phyloP scores from a whole-genome alignment of 2,888 invertebrate genomes.

The Oegoconia quadripuncta region DNA sequence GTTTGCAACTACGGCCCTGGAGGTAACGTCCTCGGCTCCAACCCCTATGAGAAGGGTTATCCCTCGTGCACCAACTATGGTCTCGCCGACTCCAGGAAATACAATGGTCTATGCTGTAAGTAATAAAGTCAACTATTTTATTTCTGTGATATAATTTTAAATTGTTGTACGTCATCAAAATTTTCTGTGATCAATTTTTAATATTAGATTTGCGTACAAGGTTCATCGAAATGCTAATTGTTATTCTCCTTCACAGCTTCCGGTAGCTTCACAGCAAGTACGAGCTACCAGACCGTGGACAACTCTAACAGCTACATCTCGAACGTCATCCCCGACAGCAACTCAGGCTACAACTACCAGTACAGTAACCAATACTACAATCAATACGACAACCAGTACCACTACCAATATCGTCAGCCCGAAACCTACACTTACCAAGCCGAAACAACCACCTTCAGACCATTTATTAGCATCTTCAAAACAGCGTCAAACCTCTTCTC shows the following conservation, averaged over 20 bases:
- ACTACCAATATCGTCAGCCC: constrained; percentile 54
- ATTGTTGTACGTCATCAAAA: too few species aligned
- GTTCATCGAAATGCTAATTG: constrained; percentile 1
- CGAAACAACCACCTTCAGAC: constrained; percentile 63
- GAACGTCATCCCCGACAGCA: constrained; percentile 77
- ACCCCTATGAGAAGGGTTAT: constrained; percentile 86
- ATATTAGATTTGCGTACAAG: neutral
- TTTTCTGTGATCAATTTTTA: neutral
- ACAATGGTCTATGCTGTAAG: constrained; percentile 89
- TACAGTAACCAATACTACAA: constrained; percentile 58
- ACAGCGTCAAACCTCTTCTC: constrained; percentile 63
- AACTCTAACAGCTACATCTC: constrained; percentile 73
- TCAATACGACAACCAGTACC: constrained; percentile 53
- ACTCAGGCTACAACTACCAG: constrained; percentile 65
- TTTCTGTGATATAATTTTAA: neutral
- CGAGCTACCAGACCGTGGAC: constrained; percentile 60
- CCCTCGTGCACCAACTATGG: constrained; percentile 86
- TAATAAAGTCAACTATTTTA: constrained; percentile 40
- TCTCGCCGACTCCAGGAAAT: constrained; percentile 84
- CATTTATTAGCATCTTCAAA: constrained; percentile 68
- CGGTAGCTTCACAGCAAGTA: constrained; percentile 58
- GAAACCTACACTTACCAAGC: constrained; percentile 42
- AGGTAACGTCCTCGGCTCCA: constrained; percentile 87
- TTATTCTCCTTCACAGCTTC: constrained; percentile 49
- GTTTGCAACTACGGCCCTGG: constrained; percentile 93